Evolutionary conservation across 92 coral and sea anemone species (phyloP), one percentile per base, ranked within the genome.

Genomic region (Palythoa heliodiscus): DNA sequence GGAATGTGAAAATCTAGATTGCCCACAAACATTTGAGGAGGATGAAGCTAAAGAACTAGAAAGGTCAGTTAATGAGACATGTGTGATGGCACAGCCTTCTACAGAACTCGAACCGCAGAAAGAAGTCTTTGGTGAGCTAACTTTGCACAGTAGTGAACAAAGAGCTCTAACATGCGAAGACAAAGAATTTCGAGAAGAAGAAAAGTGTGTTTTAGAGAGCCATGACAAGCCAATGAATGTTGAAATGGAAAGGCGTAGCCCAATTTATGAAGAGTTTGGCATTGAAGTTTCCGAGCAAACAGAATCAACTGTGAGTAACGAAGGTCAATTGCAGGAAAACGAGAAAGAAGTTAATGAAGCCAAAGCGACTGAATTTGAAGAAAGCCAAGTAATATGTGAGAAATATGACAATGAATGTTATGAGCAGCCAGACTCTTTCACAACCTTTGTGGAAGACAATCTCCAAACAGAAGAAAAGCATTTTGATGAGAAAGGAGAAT

Each of bases 291-390:
- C 87, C 7, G 64, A 54, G 29, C 48, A 70, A 53, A 4, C 70
- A 20, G 75, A 68, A 16, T 52, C 76, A 67, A 89, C 90, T 19
- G 82, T 80, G 10, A 86, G 63, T n/a, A 87, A 75, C 64, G 93
- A 91, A 19, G 91, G 91, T 11, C 52, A 68, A 7, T 50, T 86
- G 3, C 40, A 70, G 48, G 80, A 85, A 52, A 50, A 24, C 1
- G 23, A 69, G 11, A 17, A 15, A 47, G 52, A 58, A 3, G 73
- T 61, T 63, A 55, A 82, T 16, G 76, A 47, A 20, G 5, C 50
- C n/a, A 58, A 43, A 54, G 75, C 87, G 19, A 84, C 90, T 39
- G 86, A 82, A 25, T 24, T 69, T 1, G 76, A 87, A 17, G 64
- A 52, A 25, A 8, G 53, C 20, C 24, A 83, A 37, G n/a, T 52